Conservation (phyloP, 2,888 invertebrate genomes). For the Aricia artaxerxes region DNA sequence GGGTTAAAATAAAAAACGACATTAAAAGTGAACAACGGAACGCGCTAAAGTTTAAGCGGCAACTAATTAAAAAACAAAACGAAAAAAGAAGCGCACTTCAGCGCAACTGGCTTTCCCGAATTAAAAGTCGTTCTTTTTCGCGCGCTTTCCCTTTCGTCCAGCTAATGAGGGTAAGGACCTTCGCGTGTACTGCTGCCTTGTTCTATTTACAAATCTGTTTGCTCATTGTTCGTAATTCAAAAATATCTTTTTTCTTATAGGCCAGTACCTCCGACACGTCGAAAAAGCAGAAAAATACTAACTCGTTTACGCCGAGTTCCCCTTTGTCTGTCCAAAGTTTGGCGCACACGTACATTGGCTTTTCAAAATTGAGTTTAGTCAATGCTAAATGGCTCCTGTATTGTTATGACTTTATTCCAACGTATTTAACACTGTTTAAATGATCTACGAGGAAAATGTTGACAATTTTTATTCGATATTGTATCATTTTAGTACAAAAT, state of each 20-base stretch:
- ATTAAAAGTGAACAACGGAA: constrained; percentile 58
- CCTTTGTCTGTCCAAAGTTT: constrained; percentile 24
- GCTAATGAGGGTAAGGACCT: constrained; percentile 71
- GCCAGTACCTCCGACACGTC: constrained; percentile 3
- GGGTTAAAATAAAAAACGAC: constrained; percentile 48
- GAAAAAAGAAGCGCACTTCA: constrained; percentile 56
- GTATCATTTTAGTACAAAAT: not conserved
- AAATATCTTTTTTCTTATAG: constrained; percentile 33
- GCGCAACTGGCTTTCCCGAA: constrained; percentile 65
- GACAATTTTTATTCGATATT: not conserved
- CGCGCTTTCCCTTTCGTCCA: constrained; percentile 67
- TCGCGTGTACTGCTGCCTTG: constrained; percentile 54
- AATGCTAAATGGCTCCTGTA: constrained; percentile 12
- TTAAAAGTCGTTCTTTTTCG: constrained; percentile 66
- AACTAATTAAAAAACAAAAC: constrained; percentile 75
- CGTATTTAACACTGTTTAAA: constrained; percentile 1
- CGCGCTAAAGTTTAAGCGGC: constrained; percentile 67
- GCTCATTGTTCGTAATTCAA: constrained; percentile 38
- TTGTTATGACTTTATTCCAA: constrained; percentile 6
- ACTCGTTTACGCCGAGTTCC: constrained; percentile 13
- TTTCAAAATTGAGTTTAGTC: constrained; percentile 13
- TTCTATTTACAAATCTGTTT: constrained; percentile 48
- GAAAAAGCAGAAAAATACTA: constrained; percentile 15
- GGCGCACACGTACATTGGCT: constrained; percentile 3
- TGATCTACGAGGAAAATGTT: not conserved